phyloP scores from a whole-genome alignment of 2,888 invertebrate genomes.

The Eustalomyia histrio region DNA sequence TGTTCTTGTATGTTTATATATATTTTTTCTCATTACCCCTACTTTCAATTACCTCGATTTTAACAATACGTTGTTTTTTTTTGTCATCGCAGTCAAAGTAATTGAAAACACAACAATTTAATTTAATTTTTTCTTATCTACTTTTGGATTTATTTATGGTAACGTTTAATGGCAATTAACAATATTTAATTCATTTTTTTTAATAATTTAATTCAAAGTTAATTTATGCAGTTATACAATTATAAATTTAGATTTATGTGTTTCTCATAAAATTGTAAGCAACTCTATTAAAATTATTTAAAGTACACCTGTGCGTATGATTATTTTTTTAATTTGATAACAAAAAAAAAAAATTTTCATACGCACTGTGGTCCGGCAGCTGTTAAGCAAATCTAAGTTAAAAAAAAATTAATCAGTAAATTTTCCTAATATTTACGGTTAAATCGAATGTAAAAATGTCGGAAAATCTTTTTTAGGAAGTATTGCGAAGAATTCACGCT shows the following conservation, averaged over 20 bases:
- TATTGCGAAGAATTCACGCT: no score
- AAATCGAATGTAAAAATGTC: no score
- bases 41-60: neutral
- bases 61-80: constrained; percentile 8
- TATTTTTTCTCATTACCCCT: neutral
- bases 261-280: no score
- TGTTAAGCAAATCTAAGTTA: no score
- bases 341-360: no score
- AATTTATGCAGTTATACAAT: neutral
- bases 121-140: constrained; percentile 31
- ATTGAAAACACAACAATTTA: constrained; percentile 60
- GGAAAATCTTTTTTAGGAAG: no score
- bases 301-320: constrained; percentile 8
- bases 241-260: no score
- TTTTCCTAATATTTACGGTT: no score
- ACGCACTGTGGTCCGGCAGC: neutral
- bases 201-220: neutral
- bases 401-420: no score
- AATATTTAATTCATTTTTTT: constrained; percentile 45
- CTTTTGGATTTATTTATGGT: constrained; percentile 38
- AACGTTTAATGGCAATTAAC: constrained; percentile 49
- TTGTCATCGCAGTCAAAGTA: constrained; percentile 38
- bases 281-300: no score
- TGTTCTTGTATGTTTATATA: neutral
- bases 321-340: neutral